Evolutionary conservation across 2,797 vertebrate species (phyloP).

Genomic region (Artibeus jamaicensis): DNA sequence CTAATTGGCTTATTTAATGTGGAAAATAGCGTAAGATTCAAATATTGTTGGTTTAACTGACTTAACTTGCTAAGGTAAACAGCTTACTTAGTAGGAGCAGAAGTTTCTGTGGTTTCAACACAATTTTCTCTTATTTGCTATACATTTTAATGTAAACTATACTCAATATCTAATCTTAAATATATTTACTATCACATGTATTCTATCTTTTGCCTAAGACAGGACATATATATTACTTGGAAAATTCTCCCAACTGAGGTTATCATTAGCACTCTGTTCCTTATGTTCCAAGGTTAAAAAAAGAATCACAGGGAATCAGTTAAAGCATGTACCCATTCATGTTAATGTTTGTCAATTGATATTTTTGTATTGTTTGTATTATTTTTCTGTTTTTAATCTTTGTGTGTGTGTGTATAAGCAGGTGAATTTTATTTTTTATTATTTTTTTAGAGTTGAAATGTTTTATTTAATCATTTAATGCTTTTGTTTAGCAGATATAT

Average conservation of each 20-base stretch:
- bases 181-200: background rate
- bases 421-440: too few species aligned
- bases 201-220: background rate
- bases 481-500: too few species aligned
- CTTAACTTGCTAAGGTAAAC: background rate
- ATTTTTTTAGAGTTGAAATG: too few species aligned
- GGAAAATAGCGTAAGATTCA: background rate
- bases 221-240: background rate
- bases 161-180: background rate
- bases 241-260: background rate
- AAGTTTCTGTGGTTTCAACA: background rate
- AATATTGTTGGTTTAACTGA: background rate
- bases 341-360: background rate
- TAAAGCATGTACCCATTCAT: background rate
- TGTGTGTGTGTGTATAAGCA: too few species aligned
- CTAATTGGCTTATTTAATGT: background rate
- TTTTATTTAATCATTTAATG: too few species aligned
- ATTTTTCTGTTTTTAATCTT: too few species aligned
- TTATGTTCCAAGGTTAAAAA: background rate
- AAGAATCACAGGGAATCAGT: background rate
- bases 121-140: background rate
- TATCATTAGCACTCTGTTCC: background rate
- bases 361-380: too few species aligned
- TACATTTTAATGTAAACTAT: background rate
- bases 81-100: background rate